Base-by-base conservation (phyloP, 1,140 invertebrate genomes). In the Ceratina japonica region DNA sequence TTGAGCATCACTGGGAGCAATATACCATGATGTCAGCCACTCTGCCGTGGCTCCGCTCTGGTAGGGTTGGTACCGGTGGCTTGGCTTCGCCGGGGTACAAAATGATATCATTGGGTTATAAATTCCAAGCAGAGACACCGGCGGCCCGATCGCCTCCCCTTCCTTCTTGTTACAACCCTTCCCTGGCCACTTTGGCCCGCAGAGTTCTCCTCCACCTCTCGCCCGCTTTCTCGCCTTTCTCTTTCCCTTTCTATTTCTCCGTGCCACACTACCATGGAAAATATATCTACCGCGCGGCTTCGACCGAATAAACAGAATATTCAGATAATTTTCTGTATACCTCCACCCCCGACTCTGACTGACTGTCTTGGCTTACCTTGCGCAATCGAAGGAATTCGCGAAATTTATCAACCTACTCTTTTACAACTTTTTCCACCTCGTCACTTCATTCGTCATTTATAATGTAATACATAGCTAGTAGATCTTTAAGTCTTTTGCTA, bases 21-120 rank as follows among this genome's bases (percentile, higher is more conserved):
- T 91, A 90, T 91, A 91, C 87, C 89, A 90, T 91, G 88, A 91
- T 91, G 90, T 90, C 90, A 91, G 88, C 89, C 83, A 91, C 87
- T 91, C 85, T 89, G 86, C 84, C 83, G 81, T 85, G 84, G 84
- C 86, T 85, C 81, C 79, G 81, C 81, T 84, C 82, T 70, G 75
- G 64, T 75, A 85, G 82, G 83, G 86, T 80, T 56, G 79, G 66
- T 77, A 79, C 81, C 77, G 83, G 84, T 88, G 82, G 89, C 74
- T 88, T 89, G 89, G 86, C 89, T 89, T 90, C 82, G 83, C 89
- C 82, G 82, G 88, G 89, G 88, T 89, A 91, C 90, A 91, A 92
- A 91, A 92, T 92, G 90, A 91, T 91, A 92, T 91, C 91, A 92
- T 92, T 91, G 90, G 90, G 90, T 91, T 90, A 91, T 92, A 91